Conservation (phyloP, 2,888 invertebrate species). For the Megastigmus dorsalis region DNA sequence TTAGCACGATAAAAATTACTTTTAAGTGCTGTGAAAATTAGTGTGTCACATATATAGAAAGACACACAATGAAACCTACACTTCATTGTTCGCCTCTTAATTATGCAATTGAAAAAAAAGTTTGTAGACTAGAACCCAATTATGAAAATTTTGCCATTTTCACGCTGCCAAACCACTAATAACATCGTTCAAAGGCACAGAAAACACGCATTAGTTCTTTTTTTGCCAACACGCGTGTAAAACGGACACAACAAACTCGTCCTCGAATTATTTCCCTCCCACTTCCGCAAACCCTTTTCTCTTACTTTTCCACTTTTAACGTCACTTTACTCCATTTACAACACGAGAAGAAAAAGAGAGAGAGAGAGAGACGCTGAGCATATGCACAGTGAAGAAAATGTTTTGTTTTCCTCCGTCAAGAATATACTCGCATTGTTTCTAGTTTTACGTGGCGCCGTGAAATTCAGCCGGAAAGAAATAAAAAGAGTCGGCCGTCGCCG, state of each 20-base stretch:
- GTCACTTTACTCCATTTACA: slow-evolving; percentile 17
- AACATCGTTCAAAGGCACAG: not conserved
- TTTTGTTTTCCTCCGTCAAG: slow-evolving; percentile 19
- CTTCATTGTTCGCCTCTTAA: no score
- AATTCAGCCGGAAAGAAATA: not conserved
- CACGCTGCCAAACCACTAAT: no score
- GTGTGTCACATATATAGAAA: no score
- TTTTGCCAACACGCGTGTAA: not conserved
- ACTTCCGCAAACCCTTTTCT: slow-evolving; percentile 4
- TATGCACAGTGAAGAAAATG: slow-evolving; percentile 4
- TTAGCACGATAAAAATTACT: no score
- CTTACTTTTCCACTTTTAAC: not conserved
- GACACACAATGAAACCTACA: no score
- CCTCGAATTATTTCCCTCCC: slow-evolving; percentile 6
- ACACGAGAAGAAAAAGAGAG: not conserved
- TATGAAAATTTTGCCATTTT: no score
- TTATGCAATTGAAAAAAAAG: no score
- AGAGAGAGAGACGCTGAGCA: no score
- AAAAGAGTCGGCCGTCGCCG: not conserved
- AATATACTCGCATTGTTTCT: slow-evolving; percentile 32
- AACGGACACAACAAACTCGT: slow-evolving; percentile 14
- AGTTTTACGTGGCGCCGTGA: not conserved
- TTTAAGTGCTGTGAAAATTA: no score
- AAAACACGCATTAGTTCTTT: not conserved
- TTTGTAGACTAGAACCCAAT: no score